A percentile compares a stretch with the other conserved stretches of the same genome.
Conservation (phyloP, 2,113 vertebrate genomes). For the Dicrurus megarhynchus region DNA sequence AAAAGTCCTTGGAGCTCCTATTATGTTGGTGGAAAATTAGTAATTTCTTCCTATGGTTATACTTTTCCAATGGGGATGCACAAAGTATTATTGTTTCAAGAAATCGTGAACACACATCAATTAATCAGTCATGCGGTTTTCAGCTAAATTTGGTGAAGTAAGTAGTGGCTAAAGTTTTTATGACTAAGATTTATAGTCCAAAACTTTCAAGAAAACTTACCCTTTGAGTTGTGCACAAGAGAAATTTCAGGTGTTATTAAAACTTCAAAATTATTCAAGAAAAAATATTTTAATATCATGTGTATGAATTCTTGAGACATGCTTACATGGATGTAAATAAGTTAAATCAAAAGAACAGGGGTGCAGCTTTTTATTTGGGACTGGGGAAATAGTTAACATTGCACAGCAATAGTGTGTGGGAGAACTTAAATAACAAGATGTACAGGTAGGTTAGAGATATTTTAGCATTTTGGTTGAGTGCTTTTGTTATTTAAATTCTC, state of each 20-base stretch:
- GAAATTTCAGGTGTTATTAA: not conserved
- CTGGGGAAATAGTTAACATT: not conserved
- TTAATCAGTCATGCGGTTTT: not conserved
- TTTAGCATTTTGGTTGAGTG: not conserved
- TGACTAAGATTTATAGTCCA: not conserved
- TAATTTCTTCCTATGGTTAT: not conserved
- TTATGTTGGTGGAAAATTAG: not conserved
- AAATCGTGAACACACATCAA: not conserved
- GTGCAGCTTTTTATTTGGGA: not conserved
- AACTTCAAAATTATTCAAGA: not conserved
- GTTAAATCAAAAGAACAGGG: not conserved
- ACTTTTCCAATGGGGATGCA: not conserved
- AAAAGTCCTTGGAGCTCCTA: not conserved
- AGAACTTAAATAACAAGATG: not conserved
- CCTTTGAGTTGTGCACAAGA: not conserved
- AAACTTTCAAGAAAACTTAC: not conserved
- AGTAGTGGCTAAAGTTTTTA: not conserved
- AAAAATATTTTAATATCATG: not conserved
- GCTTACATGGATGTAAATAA: not conserved
- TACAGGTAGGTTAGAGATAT: not conserved
- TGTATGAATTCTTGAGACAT: not conserved
- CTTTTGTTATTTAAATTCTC: not conserved
- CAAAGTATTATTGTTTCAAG: not conserved
- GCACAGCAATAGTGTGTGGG: not conserved
- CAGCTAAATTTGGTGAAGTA: not conserved